Evolutionary conservation across 2,888 invertebrate genomes (phyloP).

Genomic region (Blastobasis adustella): DNA sequence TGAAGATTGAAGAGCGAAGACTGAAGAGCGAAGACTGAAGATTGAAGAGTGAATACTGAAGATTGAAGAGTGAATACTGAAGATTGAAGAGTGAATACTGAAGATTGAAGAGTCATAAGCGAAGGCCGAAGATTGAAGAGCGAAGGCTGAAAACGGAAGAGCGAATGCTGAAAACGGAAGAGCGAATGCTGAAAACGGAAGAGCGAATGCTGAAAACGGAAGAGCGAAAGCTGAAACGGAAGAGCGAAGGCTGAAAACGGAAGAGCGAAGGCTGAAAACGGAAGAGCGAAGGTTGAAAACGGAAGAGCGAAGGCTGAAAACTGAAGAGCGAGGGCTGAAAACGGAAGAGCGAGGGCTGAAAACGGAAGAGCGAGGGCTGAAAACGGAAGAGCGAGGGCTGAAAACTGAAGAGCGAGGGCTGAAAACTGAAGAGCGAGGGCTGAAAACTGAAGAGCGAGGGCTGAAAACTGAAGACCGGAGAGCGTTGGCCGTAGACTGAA

Average conservation of each 20-base stretch:
- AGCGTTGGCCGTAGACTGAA: constrained; percentile 8
- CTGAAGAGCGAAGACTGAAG: too few relatives aligned
- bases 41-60: neutral
- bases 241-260: neutral
- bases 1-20: constrained; percentile 3
- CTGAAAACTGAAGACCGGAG: neutral
- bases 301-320: neutral
- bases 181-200: neutral
- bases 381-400: too few relatives aligned
- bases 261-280: neutral
- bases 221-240: neutral
- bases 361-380: too few relatives aligned
- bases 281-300: neutral
- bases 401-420: too few relatives aligned
- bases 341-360: too few relatives aligned
- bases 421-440: too few relatives aligned
- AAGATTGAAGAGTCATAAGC: constrained; percentile 1
- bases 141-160: neutral
- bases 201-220: neutral
- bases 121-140: neutral
- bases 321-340: too few relatives aligned
- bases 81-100: constrained; percentile 3
- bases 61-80: constrained; percentile 6
- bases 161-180: neutral
- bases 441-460: neutral